A percentile compares a stretch with the other conserved stretches of the same genome.
phyloP scores from a whole-genome alignment of 1,140 invertebrate species.

The Argopecten irradians region DNA sequence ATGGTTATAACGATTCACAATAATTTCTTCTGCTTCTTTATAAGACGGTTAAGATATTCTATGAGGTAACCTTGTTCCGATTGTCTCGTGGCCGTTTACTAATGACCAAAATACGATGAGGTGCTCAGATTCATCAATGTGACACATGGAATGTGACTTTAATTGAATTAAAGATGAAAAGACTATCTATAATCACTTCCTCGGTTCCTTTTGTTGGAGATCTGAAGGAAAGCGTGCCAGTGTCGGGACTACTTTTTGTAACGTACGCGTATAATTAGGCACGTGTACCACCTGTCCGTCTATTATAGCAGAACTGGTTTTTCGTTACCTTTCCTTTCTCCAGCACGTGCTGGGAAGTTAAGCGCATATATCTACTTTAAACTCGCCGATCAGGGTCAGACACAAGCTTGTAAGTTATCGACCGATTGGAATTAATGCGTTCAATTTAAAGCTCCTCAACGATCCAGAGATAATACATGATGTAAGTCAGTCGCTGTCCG shows the following conservation, averaged over 20 bases:
- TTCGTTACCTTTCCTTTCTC: neutral
- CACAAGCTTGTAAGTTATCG: neutral
- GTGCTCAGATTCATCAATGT: neutral
- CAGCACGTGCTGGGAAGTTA: neutral
- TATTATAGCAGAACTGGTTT: neutral
- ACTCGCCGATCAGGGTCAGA: neutral
- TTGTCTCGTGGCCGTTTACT: neutral
- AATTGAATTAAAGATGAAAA: neutral
- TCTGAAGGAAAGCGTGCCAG: neutral
- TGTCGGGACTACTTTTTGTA: neutral
- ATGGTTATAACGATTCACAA: no score
- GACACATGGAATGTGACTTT: neutral
- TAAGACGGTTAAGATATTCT: no score
- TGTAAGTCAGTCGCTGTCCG: neutral
- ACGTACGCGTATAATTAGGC: neutral
- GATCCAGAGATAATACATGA: neutral
- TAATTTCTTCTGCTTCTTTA: no score
- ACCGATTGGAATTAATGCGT: neutral
- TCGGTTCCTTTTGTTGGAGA: neutral
- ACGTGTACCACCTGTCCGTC: conserved; percentile 4
- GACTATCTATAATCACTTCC: neutral
- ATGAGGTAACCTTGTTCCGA: no score
- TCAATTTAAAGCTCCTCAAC: conserved; percentile 17
- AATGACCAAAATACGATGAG: neutral
- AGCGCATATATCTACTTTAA: neutral